phyloP scores from a whole-genome alignment of 2,113 vertebrate species.

The Rhineura floridana region DNA sequence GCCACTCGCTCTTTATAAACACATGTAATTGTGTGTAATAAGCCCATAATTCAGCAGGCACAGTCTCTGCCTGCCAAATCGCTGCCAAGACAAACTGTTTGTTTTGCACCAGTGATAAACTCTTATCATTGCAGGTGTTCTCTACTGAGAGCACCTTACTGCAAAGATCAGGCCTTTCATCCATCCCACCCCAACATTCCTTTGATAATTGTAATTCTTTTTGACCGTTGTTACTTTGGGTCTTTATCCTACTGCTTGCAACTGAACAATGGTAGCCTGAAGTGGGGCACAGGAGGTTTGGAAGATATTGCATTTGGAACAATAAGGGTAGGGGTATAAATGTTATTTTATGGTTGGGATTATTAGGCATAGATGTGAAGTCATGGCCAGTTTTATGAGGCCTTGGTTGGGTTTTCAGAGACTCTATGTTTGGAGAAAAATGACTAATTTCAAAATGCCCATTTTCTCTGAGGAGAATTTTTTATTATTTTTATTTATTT shows the following conservation, averaged over 20 bases:
- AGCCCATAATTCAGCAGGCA: background rate
- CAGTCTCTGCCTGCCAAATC: background rate
- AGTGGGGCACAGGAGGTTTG: background rate
- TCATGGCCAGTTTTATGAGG: background rate
- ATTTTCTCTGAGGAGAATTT: background rate
- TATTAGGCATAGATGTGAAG: background rate
- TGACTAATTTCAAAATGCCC: too few species aligned
- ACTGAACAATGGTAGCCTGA: background rate
- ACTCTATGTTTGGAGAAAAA: background rate
- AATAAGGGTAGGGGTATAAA: background rate
- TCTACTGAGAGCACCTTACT: background rate
- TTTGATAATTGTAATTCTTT: conserved; percentile 14
- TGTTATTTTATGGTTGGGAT: background rate
- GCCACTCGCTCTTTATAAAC: conserved; percentile 4
- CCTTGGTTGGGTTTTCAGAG: background rate
- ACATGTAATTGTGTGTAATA: background rate
- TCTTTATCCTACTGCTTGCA: background rate
- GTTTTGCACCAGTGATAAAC: background rate
- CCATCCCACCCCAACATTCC: background rate
- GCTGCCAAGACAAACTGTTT: background rate
- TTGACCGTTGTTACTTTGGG: conserved; percentile 14
- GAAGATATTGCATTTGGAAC: background rate
- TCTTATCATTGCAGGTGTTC: background rate
- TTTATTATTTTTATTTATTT: too few species aligned
- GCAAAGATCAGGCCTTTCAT: background rate